phyloP scores from a whole-genome alignment of 2,888 invertebrate species.

The Troglohyphantes excavatus region DNA sequence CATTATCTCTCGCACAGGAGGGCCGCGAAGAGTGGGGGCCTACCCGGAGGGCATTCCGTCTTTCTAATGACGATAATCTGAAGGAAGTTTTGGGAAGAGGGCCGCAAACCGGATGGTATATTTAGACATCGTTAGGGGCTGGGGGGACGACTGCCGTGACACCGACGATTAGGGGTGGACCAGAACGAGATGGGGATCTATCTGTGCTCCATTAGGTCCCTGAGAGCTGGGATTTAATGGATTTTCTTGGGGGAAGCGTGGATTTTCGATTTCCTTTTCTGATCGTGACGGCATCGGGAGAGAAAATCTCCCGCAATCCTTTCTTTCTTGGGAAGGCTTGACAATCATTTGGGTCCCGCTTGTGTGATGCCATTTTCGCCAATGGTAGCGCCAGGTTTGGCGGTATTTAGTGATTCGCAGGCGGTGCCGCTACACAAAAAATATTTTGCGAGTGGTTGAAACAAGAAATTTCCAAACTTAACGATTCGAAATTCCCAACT shows the following conservation, averaged over 20 bases:
- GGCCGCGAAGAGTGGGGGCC: not conserved
- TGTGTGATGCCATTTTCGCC: no score
- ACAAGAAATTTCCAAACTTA: no score
- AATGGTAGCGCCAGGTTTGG: no score
- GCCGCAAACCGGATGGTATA: constrained; percentile 52
- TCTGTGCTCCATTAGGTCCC: constrained; percentile 58
- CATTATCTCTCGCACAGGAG: constrained; percentile 52
- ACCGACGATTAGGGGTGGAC: constrained; percentile 66
- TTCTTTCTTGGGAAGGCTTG: constrained; percentile 18
- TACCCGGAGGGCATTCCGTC: constrained; percentile 17
- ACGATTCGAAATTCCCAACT: no score
- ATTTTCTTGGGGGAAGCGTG: constrained; percentile 16
- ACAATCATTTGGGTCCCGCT: constrained; percentile 17
- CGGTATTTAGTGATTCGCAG: no score
- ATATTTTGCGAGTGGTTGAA: no score
- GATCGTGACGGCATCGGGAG: constrained; percentile 55
- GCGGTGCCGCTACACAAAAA: no score
- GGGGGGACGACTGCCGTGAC: constrained; percentile 66
- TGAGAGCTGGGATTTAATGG: constrained; percentile 57
- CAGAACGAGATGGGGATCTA: constrained; percentile 35
- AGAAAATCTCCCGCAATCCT: constrained; percentile 21
- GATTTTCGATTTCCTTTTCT: constrained; percentile 70
- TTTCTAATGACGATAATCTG: constrained; percentile 32
- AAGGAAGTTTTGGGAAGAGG: constrained; percentile 34
- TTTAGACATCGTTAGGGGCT: constrained; percentile 71